Conservation (phyloP, 2,888 invertebrate genomes). For the Pachydiplax longipennis region DNA sequence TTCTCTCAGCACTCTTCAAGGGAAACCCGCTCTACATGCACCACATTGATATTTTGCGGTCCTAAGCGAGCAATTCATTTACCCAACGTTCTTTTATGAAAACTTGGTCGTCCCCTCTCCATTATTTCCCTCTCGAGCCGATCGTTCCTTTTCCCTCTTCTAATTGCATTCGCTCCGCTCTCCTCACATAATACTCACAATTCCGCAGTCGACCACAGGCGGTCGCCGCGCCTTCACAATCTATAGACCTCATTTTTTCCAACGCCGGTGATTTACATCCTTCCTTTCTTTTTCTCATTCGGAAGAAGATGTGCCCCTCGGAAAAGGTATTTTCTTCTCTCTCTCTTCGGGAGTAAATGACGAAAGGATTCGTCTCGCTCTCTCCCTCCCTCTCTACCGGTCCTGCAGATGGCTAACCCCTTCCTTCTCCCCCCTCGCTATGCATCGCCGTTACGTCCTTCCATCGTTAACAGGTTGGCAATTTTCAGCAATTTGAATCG, state of each 20-base stretch:
- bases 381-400: neutral
- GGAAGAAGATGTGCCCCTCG: neutral
- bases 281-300: neutral
- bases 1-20: neutral
- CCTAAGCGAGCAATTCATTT: too few species aligned
- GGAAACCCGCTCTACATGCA: too few species aligned
- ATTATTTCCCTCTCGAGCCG: neutral
- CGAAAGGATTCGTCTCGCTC: slow-evolving; percentile 15
- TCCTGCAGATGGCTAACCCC: neutral
- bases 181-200: neutral
- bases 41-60: too few species aligned
- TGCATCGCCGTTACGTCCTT: neutral
- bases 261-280: neutral
- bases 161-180: slow-evolving; percentile 35
- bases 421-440: neutral
- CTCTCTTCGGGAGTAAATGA: slow-evolving; percentile 2
- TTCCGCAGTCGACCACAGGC: slow-evolving; percentile 13
- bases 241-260: neutral
- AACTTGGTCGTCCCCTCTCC: neutral
- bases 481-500: slow-evolving; percentile 41
- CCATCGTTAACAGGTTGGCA: slow-evolving; percentile 39
- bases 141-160: neutral
- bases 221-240: neutral
- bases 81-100: neutral
- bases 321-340: neutral